Percentiles rank a stretch among this genome's conserved stretches.
Conservation (phyloP, 2,797 vertebrate species). For the Trematomus bernacchii region DNA sequence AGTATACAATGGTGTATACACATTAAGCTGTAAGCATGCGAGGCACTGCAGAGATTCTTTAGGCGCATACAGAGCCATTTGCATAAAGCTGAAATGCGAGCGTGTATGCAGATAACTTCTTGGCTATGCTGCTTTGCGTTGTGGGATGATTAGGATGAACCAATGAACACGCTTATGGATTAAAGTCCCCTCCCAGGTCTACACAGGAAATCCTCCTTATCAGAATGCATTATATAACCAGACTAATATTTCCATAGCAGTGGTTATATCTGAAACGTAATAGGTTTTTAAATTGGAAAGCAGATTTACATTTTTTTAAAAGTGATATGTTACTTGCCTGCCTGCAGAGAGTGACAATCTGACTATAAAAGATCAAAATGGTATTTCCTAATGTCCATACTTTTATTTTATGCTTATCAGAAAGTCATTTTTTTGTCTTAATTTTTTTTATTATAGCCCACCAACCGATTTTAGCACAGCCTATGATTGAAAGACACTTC, state of each 20-base stretch:
- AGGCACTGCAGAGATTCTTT: conserved; percentile 46
- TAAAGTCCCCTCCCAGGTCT: conserved; percentile 39
- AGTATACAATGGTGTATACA: conserved; percentile 38
- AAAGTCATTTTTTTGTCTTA: neutral
- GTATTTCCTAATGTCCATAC: conserved; percentile 45
- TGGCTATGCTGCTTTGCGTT: conserved; percentile 58
- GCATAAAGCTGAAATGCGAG: conserved; percentile 62
- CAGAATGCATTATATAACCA: conserved; percentile 50
- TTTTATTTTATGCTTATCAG: conserved; percentile 43
- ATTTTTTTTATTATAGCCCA: conserved; percentile 37
- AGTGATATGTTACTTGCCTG: conserved; percentile 49
- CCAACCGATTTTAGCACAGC: conserved; percentile 25
- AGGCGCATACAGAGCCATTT: conserved; percentile 48
- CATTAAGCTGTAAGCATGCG: conserved; percentile 47
- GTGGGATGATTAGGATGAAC: conserved; percentile 59
- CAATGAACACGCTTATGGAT: conserved; percentile 54
- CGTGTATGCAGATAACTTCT: conserved; percentile 56
- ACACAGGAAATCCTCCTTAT: conserved; percentile 45
- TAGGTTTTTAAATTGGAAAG: conserved; percentile 46
- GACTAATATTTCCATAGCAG: conserved; percentile 42
- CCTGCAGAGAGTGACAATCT: conserved; percentile 40
- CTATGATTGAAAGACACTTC: conserved; percentile 43
- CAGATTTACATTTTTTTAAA: conserved; percentile 53
- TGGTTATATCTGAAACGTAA: conserved; percentile 47
- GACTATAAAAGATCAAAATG: conserved; percentile 60